Percentiles rank a stretch among this genome's conserved stretches.
These are phyloP conservation scores for Stratiolaelaps scimitus DNA, from an alignment of 1,140 invertebrate species.

Conservation along the genomic window DNA sequence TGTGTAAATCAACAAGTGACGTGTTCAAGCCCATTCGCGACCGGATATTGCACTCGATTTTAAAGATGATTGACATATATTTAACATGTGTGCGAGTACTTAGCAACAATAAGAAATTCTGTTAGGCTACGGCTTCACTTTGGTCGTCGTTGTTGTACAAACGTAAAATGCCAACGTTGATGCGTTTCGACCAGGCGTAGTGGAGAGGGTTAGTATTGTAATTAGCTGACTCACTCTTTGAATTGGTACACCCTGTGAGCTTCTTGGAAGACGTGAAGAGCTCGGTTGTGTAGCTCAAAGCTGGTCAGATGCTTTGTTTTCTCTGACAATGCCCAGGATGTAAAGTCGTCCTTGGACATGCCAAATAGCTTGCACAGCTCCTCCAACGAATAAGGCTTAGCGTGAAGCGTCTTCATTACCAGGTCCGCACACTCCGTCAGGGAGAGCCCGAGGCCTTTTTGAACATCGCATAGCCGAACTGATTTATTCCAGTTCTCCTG, in stretches of 20 bases:
- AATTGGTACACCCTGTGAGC: constrained; percentile 62
- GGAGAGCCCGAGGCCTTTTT: constrained; percentile 49
- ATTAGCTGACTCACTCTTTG: constrained; percentile 50
- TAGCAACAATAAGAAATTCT: too few species aligned
- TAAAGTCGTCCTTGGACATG: constrained; percentile 53
- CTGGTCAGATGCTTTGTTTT: constrained; percentile 31
- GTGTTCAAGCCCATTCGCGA: too few species aligned
- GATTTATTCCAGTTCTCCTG: background rate
- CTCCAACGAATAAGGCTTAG: constrained; percentile 56
- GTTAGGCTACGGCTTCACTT: too few species aligned
- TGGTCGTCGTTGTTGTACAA: constrained; percentile 30
- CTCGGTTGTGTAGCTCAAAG: constrained; percentile 73
- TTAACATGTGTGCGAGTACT: too few species aligned
- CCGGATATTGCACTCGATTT: too few species aligned
- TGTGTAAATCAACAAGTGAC: too few species aligned
- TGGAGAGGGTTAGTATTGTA: too few species aligned
- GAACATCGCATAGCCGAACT: constrained; percentile 55
- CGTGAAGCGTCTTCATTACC: constrained; percentile 52
- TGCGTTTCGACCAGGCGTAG: too few species aligned
- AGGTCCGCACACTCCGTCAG: constrained; percentile 56
- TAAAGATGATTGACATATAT: too few species aligned
- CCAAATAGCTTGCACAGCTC: constrained; percentile 59
- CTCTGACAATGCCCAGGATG: constrained; percentile 28
- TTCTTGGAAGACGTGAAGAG: constrained; percentile 70
- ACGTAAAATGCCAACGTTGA: too few species aligned